A percentile compares a stretch with the other conserved stretches of the same genome.
Conservation (phyloP, 1,140 invertebrate species). For the Eufriesea mexicana region DNA sequence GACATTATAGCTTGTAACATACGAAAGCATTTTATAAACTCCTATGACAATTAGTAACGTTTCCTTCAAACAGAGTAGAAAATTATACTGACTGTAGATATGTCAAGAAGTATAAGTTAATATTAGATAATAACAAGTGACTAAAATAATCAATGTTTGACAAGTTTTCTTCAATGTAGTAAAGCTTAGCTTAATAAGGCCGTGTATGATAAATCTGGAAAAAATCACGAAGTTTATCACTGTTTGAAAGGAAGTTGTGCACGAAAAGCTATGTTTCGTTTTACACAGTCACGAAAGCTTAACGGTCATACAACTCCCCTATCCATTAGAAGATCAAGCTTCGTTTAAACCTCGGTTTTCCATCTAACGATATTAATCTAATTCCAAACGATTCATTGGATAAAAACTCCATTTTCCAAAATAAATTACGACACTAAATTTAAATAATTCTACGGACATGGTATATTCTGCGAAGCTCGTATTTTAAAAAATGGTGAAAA, state of each 20-base stretch:
- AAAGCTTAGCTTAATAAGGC: not conserved
- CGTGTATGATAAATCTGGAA: not conserved
- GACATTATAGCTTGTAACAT: too few species aligned
- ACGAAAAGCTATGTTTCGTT: conserved; percentile 33
- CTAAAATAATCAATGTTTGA: not conserved
- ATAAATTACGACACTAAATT: too few species aligned
- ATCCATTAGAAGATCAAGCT: conserved; percentile 29
- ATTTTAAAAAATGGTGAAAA: too few species aligned
- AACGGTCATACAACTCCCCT: conserved; percentile 37
- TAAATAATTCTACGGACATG: too few species aligned
- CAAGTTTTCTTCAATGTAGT: not conserved
- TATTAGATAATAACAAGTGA: not conserved
- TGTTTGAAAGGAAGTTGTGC: not conserved
- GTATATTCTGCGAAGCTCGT: too few species aligned
- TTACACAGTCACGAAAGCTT: conserved; percentile 39
- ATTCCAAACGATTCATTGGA: not conserved
- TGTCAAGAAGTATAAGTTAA: not conserved
- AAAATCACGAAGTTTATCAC: conserved; percentile 25
- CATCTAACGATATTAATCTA: conserved; percentile 18
- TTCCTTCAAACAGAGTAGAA: too few species aligned
- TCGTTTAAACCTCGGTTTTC: not conserved
- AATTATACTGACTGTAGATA: too few species aligned
- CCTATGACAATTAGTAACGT: too few species aligned
- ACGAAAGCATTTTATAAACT: too few species aligned
- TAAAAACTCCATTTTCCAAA: not conserved